Base-by-base conservation (phyloP, 2,888 invertebrate species). In the Archaeoteleia sp. region DNA sequence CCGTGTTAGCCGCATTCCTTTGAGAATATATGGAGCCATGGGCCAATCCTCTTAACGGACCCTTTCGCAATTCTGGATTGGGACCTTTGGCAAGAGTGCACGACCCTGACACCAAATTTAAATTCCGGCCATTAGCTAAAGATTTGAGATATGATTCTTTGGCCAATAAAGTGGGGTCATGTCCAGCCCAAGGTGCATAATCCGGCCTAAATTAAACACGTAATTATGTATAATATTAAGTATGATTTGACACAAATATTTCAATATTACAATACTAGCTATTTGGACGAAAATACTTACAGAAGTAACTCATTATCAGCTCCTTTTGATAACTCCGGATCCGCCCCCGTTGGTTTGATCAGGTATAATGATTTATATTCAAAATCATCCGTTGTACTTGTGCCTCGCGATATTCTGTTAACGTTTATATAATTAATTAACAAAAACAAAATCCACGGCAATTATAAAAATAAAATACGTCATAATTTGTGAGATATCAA, bases 131-230 rank as follows among this genome's bases (percentile, higher is more conserved):
- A 34, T 72, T 57, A 15, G 81, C 77, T 55, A 78, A 15, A 20
- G 75, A 74, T 51, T 74, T 81, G 10, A 69, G 43, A 30, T 74
- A 75, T 12, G 72, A 60, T 43, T 79, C 77, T 63, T 79, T 80
- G 15, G 85, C 84, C 4, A 88, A 85, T 9, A 91, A 84, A 42
- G 88, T 88, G 0, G 91, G 90, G 84, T 94, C 92, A 0, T 94
- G 91, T 0, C 95, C 95, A 71, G 92, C 91, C 94, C 95, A 95
- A 2, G 93, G 91, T 42, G 94, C 89, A 80, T 95, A 95, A 79
- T 95, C 94, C 68, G 91, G 90, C 60, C 94, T 95, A 79, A 49
- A 85, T 78, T 54, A 68, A 42, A 5, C 14, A 10, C 20, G 20
- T 40, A 12, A 40, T 35, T 51, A 49, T 49, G 20, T 42, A 40